phyloP scores from a whole-genome alignment of 2,888 invertebrate genomes.

The Idaea dimidiata region DNA sequence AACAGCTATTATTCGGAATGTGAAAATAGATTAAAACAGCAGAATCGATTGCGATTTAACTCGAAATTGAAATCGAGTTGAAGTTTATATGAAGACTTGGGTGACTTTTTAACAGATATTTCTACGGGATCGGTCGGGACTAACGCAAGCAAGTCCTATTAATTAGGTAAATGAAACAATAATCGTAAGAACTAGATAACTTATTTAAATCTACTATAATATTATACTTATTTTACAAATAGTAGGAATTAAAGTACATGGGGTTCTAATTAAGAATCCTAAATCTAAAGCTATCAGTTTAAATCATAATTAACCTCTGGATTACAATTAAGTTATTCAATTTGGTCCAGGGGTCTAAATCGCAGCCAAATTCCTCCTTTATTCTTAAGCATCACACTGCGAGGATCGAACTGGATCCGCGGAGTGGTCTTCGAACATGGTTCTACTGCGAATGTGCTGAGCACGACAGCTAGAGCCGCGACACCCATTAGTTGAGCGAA shows the following conservation, averaged over 20 bases:
- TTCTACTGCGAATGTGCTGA: constrained; percentile 55
- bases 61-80: too few relatives aligned
- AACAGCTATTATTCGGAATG: too few relatives aligned
- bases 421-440: constrained; percentile 64
- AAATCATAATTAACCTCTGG: too few relatives aligned
- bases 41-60: too few relatives aligned
- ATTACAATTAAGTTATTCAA: constrained; percentile 4
- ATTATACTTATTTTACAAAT: neutral
- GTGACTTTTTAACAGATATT: too few relatives aligned
- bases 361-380: constrained; percentile 71
- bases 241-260: neutral
- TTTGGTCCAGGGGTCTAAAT: constrained; percentile 39
- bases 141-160: too few relatives aligned
- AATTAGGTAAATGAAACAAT: neutral
- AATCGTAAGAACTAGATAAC: neutral
- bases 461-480: constrained; percentile 57
- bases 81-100: too few relatives aligned
- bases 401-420: constrained; percentile 62
- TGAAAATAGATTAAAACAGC: too few relatives aligned
- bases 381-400: constrained; percentile 74
- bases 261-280: neutral
- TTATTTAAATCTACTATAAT: neutral
- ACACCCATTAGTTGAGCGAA: constrained; percentile 65
- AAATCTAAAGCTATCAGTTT: too few relatives aligned
- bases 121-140: too few relatives aligned